These are phyloP conservation scores for Rhodeus uyekii DNA, from an alignment of 2,797 vertebrate genomes.

Conservation along the genomic window DNA sequence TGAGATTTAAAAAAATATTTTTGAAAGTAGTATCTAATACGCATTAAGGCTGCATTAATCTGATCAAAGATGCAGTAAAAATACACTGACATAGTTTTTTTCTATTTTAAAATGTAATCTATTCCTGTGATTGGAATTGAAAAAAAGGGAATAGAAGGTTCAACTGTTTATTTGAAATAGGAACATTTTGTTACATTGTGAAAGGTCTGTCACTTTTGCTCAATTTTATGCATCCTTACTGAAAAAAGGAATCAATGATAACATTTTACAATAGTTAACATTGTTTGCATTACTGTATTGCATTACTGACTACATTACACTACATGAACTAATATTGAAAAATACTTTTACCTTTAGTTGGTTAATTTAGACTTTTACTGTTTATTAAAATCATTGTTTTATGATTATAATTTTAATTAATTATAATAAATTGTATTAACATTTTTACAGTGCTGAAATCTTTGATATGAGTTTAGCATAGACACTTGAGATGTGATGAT, in stretches of 20 bases:
- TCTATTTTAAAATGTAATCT: neutral
- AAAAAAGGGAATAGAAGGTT: neutral
- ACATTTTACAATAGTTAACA: neutral
- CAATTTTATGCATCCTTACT: neutral
- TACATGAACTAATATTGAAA: neutral
- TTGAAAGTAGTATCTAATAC: neutral
- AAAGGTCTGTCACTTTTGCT: neutral
- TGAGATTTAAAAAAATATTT: neutral
- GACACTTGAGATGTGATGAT: neutral
- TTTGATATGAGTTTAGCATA: neutral
- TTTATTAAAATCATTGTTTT: neutral
- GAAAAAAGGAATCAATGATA: neutral
- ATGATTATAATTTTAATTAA: too few species aligned
- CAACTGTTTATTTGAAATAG: neutral
- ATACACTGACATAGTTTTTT: neutral
- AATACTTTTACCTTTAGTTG: neutral
- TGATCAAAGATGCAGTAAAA: neutral
- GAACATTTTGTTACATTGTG: neutral
- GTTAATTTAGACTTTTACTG: neutral
- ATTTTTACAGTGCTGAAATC: neutral
- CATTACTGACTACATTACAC: too few species aligned
- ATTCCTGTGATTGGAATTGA: too few species aligned
- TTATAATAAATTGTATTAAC: too few species aligned
- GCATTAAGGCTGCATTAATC: neutral
- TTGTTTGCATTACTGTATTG: too few species aligned